These are phyloP conservation scores for Pseudochromis fuscus DNA, from an alignment of 2,797 vertebrate species.

Conservation along the genomic window DNA sequence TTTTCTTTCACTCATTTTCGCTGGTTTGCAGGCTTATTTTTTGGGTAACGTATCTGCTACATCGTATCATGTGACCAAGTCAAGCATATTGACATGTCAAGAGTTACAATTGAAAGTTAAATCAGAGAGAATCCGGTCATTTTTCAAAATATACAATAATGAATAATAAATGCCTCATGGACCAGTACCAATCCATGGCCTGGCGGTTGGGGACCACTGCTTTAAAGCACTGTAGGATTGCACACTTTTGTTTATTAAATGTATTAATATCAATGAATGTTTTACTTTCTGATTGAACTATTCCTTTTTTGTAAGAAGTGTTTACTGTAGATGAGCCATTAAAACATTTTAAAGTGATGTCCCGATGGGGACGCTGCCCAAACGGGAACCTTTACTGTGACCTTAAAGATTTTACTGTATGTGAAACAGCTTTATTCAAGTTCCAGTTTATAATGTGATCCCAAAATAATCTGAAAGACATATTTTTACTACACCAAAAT, in stretches of 20 bases:
- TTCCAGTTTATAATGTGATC: background rate
- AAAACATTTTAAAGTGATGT: conserved; percentile 15
- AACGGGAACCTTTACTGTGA: conserved; percentile 45
- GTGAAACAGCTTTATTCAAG: conserved; percentile 6
- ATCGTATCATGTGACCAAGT: no score
- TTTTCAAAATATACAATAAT: no score
- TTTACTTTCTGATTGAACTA: conserved; percentile 14
- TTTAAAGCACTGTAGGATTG: conserved; percentile 1
- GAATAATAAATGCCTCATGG: no score
- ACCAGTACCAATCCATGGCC: no score
- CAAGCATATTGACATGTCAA: no score
- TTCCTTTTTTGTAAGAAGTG: background rate
- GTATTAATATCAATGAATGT: conserved; percentile 5
- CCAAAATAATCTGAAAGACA: background rate
- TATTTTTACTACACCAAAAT: conserved; percentile 2
- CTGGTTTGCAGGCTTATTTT: no score
- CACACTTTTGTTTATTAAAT: conserved; percentile 1
- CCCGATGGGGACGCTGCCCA: background rate
- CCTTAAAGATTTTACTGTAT: conserved; percentile 22
- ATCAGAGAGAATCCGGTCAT: no score
- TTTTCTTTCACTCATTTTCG: no score
- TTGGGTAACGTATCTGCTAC: no score
- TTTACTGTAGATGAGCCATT: conserved; percentile 35
- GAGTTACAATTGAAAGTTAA: no score
- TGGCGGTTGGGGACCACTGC: no score